A percentile compares a stretch with the other conserved stretches of the same genome.
These are phyloP conservation scores for Harmothoe impar DNA, from an alignment of 2,888 invertebrate species.

Conservation along the genomic window DNA sequence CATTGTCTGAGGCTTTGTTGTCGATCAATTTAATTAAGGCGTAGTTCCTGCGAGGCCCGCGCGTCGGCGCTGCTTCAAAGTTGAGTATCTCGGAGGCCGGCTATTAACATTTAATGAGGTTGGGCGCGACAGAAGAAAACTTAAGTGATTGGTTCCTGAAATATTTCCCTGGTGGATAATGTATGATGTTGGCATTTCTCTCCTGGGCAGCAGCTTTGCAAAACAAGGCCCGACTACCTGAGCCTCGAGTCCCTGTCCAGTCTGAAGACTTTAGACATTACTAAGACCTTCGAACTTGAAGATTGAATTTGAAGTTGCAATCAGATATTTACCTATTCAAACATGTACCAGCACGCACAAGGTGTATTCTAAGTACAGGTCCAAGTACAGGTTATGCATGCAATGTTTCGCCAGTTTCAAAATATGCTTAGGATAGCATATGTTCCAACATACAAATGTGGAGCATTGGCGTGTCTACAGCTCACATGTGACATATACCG, in stretches of 20 bases:
- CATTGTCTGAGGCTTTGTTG: slow-evolving; percentile 55
- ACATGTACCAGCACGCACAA: no score
- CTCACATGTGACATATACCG: background rate
- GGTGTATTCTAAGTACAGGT: no score
- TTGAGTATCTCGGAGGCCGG: slow-evolving; percentile 38
- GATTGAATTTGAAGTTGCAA: no score
- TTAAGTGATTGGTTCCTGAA: slow-evolving; percentile 57
- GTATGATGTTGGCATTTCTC: slow-evolving; percentile 50
- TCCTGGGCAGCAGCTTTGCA: slow-evolving; percentile 14
- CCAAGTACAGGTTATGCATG: no score
- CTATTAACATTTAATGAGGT: slow-evolving; percentile 45
- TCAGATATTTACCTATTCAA: no score
- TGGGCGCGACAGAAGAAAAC: slow-evolving; percentile 38
- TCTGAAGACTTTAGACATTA: no score
- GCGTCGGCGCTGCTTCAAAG: slow-evolving; percentile 52
- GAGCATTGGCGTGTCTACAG: no score
- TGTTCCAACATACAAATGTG: no score
- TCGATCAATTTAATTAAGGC: slow-evolving; percentile 60
- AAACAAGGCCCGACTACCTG: background rate
- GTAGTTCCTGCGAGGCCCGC: slow-evolving; percentile 49
- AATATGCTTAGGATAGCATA: no score
- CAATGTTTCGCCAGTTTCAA: no score
- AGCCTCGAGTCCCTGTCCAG: background rate
- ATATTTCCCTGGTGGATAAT: slow-evolving; percentile 32
- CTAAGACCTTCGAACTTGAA: no score